A percentile compares a stretch with the other conserved stretches of the same genome.
Evolutionary conservation across 1,140 invertebrate species (phyloP).

Genomic region (Ooceraea biroi): DNA sequence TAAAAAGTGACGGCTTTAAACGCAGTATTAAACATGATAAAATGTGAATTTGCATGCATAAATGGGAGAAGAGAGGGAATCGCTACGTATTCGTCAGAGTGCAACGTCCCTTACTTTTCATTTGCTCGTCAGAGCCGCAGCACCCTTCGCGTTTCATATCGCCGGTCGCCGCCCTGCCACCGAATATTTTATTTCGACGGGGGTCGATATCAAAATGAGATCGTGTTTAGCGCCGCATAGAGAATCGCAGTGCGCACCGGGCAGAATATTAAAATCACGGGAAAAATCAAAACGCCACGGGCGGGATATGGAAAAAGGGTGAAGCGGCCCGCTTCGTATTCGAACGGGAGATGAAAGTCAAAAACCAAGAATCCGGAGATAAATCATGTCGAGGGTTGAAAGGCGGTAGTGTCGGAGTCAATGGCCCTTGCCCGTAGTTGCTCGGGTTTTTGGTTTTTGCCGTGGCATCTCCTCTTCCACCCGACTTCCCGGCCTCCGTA

Average conservation of each 20-base stretch:
- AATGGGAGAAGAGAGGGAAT: not conserved
- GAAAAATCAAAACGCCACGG: constrained; percentile 31
- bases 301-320: constrained; percentile 35
- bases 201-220: constrained; percentile 38
- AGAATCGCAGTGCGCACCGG: constrained; percentile 8
- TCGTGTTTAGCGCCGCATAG: constrained; percentile 44
- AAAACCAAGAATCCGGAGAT: constrained; percentile 72
- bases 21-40: not conserved
- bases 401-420: constrained; percentile 78
- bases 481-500: constrained; percentile 72
- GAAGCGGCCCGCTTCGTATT: constrained; percentile 49
- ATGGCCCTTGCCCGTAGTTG: constrained; percentile 79
- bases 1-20: not conserved
- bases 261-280: constrained; percentile 54
- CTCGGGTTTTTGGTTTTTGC: constrained; percentile 79
- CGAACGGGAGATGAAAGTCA: constrained; percentile 72
- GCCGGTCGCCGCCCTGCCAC: not conserved
- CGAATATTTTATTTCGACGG: constrained; percentile 26
- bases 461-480: constrained; percentile 65
- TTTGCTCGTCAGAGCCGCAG: constrained; percentile 3
- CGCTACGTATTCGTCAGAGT: not conserved
- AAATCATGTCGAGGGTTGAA: constrained; percentile 77
- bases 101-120: constrained; percentile 12
- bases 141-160: constrained; percentile 16
- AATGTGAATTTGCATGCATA: constrained; percentile 3